Evolutionary conservation across 2,888 invertebrate genomes (phyloP).

Genomic region (Lasioglossum calceatum): DNA sequence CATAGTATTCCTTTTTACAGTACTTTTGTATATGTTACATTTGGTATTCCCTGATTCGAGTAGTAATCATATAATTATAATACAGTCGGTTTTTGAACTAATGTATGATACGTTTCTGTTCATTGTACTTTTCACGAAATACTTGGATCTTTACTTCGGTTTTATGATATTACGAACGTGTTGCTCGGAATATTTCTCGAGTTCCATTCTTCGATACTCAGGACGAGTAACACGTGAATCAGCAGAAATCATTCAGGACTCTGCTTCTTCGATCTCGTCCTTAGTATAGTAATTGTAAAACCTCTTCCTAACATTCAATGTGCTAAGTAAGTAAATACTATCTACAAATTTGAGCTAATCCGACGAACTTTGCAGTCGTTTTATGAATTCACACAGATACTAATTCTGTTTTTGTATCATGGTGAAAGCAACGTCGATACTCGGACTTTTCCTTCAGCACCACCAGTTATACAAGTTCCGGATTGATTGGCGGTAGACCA

Average conservation of each 20-base stretch:
- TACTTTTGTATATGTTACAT: slow-evolving; percentile 64
- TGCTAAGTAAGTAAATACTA: slow-evolving; percentile 46
- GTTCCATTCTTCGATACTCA: slow-evolving; percentile 2
- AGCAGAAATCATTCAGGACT: not conserved
- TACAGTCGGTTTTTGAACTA: slow-evolving; percentile 51
- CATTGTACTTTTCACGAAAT: slow-evolving; percentile 69
- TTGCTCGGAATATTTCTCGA: slow-evolving; percentile 15
- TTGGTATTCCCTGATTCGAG: slow-evolving; percentile 66
- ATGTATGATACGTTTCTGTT: slow-evolving; percentile 59
- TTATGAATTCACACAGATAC: slow-evolving; percentile 82
- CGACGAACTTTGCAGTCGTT: slow-evolving; percentile 24
- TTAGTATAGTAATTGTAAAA: slow-evolving; percentile 28
- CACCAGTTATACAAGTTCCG: slow-evolving; percentile 86
- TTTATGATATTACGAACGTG: slow-evolving; percentile 29
- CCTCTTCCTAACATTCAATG: slow-evolving; percentile 37
- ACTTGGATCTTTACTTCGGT: slow-evolving; percentile 39
- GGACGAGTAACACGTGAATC: not conserved
- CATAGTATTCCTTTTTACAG: slow-evolving; percentile 33
- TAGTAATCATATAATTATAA: slow-evolving; percentile 60
- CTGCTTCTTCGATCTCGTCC: not conserved
- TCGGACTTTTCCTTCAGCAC: slow-evolving; percentile 86
- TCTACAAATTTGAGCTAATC: slow-evolving; percentile 67
- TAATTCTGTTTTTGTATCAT: slow-evolving; percentile 82
- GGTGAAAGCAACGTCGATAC: slow-evolving; percentile 86
- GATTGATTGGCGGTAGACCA: slow-evolving; percentile 87